Evolutionary conservation across 2,113 vertebrate genomes (phyloP).

Genomic region (Pipra filicauda): DNA sequence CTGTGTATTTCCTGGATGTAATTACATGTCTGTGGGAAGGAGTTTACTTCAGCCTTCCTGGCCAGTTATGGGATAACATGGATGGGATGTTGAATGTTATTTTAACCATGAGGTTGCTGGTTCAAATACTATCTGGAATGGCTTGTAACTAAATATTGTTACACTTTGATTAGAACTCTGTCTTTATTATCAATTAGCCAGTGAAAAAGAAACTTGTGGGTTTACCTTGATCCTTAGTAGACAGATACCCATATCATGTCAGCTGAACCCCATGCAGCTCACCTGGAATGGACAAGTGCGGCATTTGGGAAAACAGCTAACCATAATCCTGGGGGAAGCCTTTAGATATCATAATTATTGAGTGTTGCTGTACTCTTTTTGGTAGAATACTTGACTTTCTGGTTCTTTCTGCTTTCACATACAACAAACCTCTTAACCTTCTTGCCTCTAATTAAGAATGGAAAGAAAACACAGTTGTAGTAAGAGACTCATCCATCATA

Average conservation of each 20-base stretch:
- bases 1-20: neutral
- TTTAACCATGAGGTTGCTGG: neutral
- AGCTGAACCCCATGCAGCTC: accelerated
- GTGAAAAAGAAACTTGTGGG: neutral
- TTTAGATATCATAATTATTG: neutral
- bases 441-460: neutral
- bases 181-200: neutral
- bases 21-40: neutral
- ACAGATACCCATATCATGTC: neutral
- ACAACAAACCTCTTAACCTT: neutral
- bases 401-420: neutral
- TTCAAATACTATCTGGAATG: neutral
- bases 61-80: neutral
- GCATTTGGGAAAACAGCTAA: neutral
- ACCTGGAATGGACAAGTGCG: neutral
- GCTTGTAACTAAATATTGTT: neutral
- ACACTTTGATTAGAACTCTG: neutral
- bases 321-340: neutral
- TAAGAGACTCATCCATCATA: neutral
- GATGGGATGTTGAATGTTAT: neutral
- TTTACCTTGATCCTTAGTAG: neutral
- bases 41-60: neutral
- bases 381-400: neutral
- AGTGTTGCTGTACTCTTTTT: neutral
- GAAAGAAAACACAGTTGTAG: neutral